These are phyloP conservation scores for Alfaro cultratus DNA, from an alignment of 2,797 vertebrate genomes.

Conservation along the genomic window DNA sequence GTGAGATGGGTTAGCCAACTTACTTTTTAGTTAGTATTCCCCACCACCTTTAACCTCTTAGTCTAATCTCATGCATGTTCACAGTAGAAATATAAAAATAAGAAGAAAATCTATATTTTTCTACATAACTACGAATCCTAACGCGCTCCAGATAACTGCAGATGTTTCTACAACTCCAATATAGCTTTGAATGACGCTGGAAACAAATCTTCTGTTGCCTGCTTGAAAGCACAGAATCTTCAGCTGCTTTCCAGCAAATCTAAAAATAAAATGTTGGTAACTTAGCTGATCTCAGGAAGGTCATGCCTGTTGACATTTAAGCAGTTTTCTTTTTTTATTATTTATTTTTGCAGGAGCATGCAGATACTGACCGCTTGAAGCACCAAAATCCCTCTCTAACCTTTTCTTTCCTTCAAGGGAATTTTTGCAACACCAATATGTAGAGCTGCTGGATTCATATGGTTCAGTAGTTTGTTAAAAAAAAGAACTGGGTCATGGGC, in stretches of 20 bases:
- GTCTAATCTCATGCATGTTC: too few relatives aligned
- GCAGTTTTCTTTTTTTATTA: not conserved
- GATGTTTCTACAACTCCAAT: not conserved
- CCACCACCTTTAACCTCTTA: not conserved
- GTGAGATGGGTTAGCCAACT: too few relatives aligned
- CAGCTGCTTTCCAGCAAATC: slow-evolving; percentile 3
- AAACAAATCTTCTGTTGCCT: not conserved
- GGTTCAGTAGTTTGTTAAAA: slow-evolving; percentile 9
- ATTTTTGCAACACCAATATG: not conserved
- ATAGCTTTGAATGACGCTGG: not conserved
- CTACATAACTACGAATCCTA: not conserved
- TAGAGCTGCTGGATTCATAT: not conserved
- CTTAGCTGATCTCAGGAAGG: not conserved
- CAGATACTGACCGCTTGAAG: not conserved
- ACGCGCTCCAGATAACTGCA: not conserved
- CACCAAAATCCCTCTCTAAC: slow-evolving; percentile 3
- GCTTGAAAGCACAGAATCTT: not conserved
- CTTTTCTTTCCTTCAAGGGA: slow-evolving; percentile 8
- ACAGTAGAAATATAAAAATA: not conserved
- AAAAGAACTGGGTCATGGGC: not conserved
- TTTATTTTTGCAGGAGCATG: not conserved
- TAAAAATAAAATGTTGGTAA: slow-evolving; percentile 6
- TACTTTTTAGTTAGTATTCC: too few relatives aligned
- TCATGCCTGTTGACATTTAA: slow-evolving; percentile 3
- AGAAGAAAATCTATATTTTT: not conserved